A percentile compares a stretch with the other conserved stretches of the same genome.
Conservation (phyloP, 2,888 invertebrate genomes). For the Brachyptera putata region DNA sequence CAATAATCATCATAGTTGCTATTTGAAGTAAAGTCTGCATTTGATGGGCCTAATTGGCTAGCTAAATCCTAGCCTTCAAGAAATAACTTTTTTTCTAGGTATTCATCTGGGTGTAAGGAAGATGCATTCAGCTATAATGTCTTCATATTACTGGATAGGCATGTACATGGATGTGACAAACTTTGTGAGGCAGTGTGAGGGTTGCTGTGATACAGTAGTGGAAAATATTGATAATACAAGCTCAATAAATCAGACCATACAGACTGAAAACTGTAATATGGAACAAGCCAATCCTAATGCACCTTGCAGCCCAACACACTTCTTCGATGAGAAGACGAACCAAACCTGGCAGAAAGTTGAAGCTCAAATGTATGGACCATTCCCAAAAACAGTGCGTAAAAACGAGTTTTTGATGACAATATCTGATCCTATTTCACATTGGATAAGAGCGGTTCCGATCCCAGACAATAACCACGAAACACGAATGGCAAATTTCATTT, state of each 20-base stretch:
- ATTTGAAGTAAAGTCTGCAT: too few species aligned
- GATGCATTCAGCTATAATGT: constrained; percentile 35
- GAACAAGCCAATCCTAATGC: background rate
- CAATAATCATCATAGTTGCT: too few species aligned
- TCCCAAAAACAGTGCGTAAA: constrained; percentile 32
- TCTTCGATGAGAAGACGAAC: too few species aligned
- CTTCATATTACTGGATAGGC: constrained; percentile 37
- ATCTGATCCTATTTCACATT: constrained; percentile 37
- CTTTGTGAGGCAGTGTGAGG: constrained; percentile 35
- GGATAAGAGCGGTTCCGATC: constrained; percentile 35
- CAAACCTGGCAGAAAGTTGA: constrained; percentile 33
- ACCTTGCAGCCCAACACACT: too few species aligned
- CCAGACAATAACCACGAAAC: constrained; percentile 28
- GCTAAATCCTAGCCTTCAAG: too few species aligned
- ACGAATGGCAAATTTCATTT: constrained; percentile 35
- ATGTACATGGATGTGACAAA: constrained; percentile 37
- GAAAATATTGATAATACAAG: background rate
- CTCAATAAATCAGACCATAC: background rate
- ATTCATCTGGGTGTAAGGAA: constrained; percentile 38
- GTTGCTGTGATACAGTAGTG: constrained; percentile 33
- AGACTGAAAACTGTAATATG: background rate
- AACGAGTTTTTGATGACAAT: constrained; percentile 34
- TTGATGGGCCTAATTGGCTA: too few species aligned
- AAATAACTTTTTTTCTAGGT: constrained; percentile 35
- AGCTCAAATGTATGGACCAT: constrained; percentile 36